Evolutionary conservation across 64 coral and sea anemone species (phyloP).

Genomic region (Astreopora myriophthalma): DNA sequence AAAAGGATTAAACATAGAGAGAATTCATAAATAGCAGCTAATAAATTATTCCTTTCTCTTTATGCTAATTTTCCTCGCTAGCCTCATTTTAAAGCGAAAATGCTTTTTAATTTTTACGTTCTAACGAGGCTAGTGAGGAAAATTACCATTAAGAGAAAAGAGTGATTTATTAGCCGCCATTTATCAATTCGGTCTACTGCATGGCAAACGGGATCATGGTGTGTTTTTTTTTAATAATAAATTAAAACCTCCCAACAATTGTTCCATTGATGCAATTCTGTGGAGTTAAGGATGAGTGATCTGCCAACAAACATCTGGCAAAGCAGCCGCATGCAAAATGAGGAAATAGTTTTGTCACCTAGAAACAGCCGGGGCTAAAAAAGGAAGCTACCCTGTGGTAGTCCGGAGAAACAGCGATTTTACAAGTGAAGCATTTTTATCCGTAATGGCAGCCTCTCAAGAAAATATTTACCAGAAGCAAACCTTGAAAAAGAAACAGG

Average conservation of each 20-base stretch:
- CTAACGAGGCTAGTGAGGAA: too few species aligned
- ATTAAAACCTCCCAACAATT: too few species aligned
- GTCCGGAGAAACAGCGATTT: neutral
- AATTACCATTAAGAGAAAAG: too few species aligned
- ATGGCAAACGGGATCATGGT: neutral
- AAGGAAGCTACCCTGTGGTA: neutral
- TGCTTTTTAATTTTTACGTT: too few species aligned
- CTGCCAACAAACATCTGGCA: neutral
- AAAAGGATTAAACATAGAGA: neutral
- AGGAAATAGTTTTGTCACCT: conserved; percentile 16
- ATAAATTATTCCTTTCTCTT: too few species aligned
- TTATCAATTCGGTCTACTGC: too few species aligned
- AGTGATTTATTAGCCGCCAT: too few species aligned
- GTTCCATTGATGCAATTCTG: neutral
- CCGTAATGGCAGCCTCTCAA: neutral
- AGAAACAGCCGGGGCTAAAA: neutral
- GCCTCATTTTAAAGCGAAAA: too few species aligned
- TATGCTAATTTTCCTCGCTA: too few species aligned
- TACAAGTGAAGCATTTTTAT: neutral
- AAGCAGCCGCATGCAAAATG: neutral
- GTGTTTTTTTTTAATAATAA: too few species aligned
- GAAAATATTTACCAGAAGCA: conserved; percentile 27
- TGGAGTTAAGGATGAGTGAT: neutral
- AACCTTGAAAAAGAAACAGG: neutral
- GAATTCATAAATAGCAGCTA: neutral